These are phyloP conservation scores for Spea multiplicata DNA, from an alignment of 2,113 vertebrate genomes.

Conservation along the genomic window DNA sequence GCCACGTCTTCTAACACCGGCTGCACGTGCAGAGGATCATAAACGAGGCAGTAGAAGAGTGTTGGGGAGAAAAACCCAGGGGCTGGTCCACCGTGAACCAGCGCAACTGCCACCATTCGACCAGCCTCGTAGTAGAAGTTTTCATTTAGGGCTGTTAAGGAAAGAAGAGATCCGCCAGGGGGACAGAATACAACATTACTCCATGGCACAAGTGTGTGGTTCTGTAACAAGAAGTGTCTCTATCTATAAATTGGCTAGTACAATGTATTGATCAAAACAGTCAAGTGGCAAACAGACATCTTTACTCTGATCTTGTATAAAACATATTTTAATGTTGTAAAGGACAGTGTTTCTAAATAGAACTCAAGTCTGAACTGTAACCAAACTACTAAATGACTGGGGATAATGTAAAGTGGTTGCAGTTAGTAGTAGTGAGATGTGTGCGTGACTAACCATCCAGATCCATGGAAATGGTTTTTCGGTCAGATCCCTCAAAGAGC, in stretches of 20 bases:
- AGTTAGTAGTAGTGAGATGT: no score
- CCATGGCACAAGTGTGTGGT: no score
- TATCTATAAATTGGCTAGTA: no score
- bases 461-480: constrained; percentile 73
- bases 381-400: no score
- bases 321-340: no score
- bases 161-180: neutral
- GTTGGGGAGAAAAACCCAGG: constrained; percentile 82
- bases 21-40: constrained; percentile 68
- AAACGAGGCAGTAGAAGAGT: constrained; percentile 75
- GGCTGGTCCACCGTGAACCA: constrained; percentile 80
- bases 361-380: no score
- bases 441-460: constrained; percentile 62
- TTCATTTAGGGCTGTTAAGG: constrained; percentile 65
- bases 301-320: no score
- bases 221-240: no score
- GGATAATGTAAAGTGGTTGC: no score
- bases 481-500: constrained; percentile 70
- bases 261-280: no score
- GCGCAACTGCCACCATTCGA: constrained; percentile 72
- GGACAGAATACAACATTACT: neutral
- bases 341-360: no score
- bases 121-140: constrained; percentile 78
- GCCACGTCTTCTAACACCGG: constrained; percentile 71
- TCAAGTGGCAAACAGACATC: no score